These are phyloP conservation scores for Amblyjoppa proteus DNA, from an alignment of 2,888 invertebrate genomes.

Conservation along the genomic window DNA sequence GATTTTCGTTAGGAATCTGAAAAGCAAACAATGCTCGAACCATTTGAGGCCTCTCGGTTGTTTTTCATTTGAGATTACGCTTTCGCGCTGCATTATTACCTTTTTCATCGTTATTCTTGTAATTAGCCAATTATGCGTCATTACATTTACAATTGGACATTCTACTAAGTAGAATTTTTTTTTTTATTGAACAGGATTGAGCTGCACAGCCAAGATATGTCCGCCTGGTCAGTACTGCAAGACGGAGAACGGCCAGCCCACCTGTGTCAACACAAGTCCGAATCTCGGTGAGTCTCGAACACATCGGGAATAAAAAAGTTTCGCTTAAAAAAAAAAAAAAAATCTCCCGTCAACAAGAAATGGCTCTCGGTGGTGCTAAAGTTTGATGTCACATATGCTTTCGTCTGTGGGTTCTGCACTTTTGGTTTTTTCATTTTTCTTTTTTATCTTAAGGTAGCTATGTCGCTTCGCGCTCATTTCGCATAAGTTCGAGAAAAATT, in stretches of 20 bases:
- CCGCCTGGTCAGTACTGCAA: constrained; percentile 80
- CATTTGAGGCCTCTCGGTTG: constrained; percentile 1
- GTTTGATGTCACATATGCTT: constrained; percentile 6
- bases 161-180: not conserved
- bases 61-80: not conserved
- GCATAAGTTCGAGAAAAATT: no score
- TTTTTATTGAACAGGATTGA: constrained; percentile 69
- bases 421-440: not conserved
- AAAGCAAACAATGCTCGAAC: not conserved
- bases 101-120: not conserved
- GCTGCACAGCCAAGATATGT: constrained; percentile 78
- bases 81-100: not conserved
- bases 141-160: not conserved
- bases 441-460: no score
- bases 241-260: constrained; percentile 78
- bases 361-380: not conserved
- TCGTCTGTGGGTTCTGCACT: constrained; percentile 27
- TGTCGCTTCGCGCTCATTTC: no score
- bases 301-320: not conserved
- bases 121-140: not conserved
- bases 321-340: not conserved
- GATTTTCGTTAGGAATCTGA: not conserved
- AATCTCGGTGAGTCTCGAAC: constrained; percentile 78
- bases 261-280: constrained; percentile 77
- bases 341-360: not conserved